Evolutionary conservation across 2,888 invertebrate species (phyloP).

Genomic region (Alloplasta piceator): DNA sequence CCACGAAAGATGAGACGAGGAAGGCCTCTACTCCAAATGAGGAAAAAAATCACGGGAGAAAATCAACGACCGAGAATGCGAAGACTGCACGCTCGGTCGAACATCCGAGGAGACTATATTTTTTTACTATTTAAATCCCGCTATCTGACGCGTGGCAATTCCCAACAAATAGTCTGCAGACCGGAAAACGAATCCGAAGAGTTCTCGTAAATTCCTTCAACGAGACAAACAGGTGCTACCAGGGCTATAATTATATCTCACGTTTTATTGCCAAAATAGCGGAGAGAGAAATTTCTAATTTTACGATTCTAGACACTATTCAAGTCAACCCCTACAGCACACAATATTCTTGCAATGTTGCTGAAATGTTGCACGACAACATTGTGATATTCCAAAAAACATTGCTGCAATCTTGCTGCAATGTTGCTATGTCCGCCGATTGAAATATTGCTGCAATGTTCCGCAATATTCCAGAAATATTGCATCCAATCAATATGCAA

Average conservation of each 20-base stretch:
- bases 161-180: slow-evolving; percentile 43
- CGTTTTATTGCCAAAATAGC: not conserved
- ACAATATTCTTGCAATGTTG: too few species aligned
- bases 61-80: slow-evolving; percentile 4
- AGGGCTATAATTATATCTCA: not conserved
- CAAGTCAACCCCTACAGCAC: too few species aligned
- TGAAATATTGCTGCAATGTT: too few species aligned
- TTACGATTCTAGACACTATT: not conserved
- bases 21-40: slow-evolving; percentile 23
- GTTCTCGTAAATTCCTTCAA: slow-evolving; percentile 16
- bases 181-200: slow-evolving; percentile 47
- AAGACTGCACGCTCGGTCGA: slow-evolving; percentile 33
- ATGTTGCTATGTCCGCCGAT: too few species aligned
- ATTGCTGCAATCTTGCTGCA: too few species aligned
- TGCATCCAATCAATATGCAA: too few species aligned
- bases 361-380: too few species aligned
- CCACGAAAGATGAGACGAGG: slow-evolving; percentile 19
- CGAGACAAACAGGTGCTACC: not conserved
- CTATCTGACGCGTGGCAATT: slow-evolving; percentile 57
- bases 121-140: slow-evolving; percentile 57
- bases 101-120: slow-evolving; percentile 27
- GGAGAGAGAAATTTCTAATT: slow-evolving; percentile 2
- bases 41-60: not conserved
- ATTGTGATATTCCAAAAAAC: too few species aligned
- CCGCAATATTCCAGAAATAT: too few species aligned